phyloP scores from a whole-genome alignment of 2,797 vertebrate genomes.

The Gymnothorax reevesii region DNA sequence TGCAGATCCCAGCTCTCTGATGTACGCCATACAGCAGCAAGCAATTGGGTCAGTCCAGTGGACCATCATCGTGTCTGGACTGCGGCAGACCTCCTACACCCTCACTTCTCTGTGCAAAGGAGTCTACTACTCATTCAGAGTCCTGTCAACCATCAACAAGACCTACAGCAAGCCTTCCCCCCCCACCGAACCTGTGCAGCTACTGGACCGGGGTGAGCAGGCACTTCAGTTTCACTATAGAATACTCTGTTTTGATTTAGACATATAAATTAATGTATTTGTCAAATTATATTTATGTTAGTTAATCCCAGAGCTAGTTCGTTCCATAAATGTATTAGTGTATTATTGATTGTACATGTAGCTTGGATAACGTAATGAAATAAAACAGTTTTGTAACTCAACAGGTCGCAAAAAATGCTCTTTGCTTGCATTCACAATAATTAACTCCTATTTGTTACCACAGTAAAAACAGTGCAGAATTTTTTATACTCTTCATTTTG shows the following conservation, averaged over 20 bases:
- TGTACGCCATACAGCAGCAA: slow-evolving; percentile 93
- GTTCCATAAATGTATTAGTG: neutral
- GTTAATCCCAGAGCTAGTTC: no score
- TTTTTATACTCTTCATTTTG: neutral
- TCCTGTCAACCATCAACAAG: slow-evolving; percentile 88
- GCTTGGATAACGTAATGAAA: neutral
- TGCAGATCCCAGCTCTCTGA: slow-evolving; percentile 83
- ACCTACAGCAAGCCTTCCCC: slow-evolving; percentile 91
- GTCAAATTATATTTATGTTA: neutral
- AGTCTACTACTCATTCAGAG: slow-evolving; percentile 85
- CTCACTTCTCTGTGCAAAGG: slow-evolving; percentile 84
- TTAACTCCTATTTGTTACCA: neutral
- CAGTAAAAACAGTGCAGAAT: neutral
- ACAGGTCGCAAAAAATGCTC: neutral
- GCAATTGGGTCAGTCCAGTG: slow-evolving; percentile 90
- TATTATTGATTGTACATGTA: neutral
- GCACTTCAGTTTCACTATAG: neutral
- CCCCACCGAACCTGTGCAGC: slow-evolving; percentile 80
- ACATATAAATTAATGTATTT: neutral
- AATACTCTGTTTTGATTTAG: neutral
- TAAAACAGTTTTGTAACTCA: neutral
- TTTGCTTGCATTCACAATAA: neutral
- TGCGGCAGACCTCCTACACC: slow-evolving; percentile 80
- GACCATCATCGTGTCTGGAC: slow-evolving; percentile 81
- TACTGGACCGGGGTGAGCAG: slow-evolving; percentile 81